These are phyloP conservation scores for Melanostigma gelatinosum DNA, from an alignment of 2,113 vertebrate genomes.

Conservation along the genomic window DNA sequence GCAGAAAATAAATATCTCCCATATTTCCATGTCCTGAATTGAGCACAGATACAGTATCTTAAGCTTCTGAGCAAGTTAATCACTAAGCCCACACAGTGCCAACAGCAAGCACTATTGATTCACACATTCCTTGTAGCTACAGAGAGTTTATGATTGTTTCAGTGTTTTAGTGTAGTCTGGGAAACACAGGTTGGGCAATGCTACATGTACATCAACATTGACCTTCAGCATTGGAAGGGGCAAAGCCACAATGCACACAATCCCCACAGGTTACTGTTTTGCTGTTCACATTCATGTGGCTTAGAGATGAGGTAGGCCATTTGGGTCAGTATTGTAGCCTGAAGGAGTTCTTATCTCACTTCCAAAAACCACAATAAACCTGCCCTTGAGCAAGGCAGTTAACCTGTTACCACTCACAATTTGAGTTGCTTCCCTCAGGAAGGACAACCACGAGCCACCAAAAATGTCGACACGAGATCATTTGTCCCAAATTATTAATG, in stretches of 20 bases:
- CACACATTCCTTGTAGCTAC: constrained; percentile 1
- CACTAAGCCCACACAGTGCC: constrained; percentile 43
- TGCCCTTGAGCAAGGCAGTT: constrained; percentile 8
- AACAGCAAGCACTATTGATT: constrained; percentile 32
- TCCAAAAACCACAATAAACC: neutral
- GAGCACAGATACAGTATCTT: constrained; percentile 22
- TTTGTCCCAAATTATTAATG: neutral
- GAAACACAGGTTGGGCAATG: constrained; percentile 9
- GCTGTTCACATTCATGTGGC: constrained; percentile 29
- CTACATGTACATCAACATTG: constrained; percentile 12
- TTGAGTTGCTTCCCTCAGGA: neutral
- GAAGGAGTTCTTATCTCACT: neutral
- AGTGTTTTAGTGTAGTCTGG: constrained; percentile 19
- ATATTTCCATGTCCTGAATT: constrained; percentile 61
- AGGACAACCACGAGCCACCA: neutral
- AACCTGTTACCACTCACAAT: neutral
- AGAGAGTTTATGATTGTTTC: constrained; percentile 16
- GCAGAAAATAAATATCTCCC: constrained; percentile 51
- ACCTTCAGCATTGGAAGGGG: constrained; percentile 27
- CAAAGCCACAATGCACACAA: constrained; percentile 19
- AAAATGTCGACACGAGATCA: neutral
- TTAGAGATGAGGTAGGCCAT: constrained; percentile 25
- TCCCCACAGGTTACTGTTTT: constrained; percentile 12
- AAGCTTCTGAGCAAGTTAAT: constrained; percentile 65
- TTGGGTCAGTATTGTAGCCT: constrained; percentile 16